Evolutionary conservation across 1,140 invertebrate species (phyloP).

Genomic region (Dendrolimus punctatus): DNA sequence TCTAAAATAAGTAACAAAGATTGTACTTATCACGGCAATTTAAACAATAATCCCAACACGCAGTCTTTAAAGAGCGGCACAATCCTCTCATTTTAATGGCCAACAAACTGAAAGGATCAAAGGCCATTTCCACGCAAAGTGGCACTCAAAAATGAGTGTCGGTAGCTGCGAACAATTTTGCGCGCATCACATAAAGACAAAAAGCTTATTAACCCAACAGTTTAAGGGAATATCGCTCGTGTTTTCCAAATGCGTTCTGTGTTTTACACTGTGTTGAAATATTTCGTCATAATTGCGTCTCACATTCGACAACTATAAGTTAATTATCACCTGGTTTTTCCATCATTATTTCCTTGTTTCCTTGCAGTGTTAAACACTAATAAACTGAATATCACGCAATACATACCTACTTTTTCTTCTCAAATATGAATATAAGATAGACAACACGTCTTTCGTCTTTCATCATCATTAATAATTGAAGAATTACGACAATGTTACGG

Average conservation of each 20-base stretch:
- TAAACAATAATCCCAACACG: constrained; percentile 22
- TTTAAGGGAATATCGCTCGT: neutral
- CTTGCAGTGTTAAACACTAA: neutral
- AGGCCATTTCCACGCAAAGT: constrained; percentile 34
- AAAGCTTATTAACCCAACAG: constrained; percentile 20
- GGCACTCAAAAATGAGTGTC: constrained; percentile 20
- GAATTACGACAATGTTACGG: too few relatives aligned
- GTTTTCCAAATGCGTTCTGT: constrained; percentile 9
- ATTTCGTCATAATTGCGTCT: constrained; percentile 3
- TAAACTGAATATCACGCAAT: neutral
- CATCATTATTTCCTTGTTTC: neutral
- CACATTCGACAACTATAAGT: neutral
- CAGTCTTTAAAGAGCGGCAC: too few relatives aligned
- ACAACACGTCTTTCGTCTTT: too few relatives aligned
- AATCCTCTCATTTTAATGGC: constrained; percentile 27
- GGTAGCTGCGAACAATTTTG: constrained; percentile 27
- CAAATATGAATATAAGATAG: neutral
- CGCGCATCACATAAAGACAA: constrained; percentile 25
- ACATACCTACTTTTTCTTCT: neutral
- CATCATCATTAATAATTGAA: too few relatives aligned
- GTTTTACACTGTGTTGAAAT: constrained; percentile 17
- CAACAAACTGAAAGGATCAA: constrained; percentile 30
- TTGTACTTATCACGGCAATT: constrained; percentile 1
- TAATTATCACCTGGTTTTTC: too few relatives aligned
- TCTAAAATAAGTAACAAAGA: too few relatives aligned